Evolutionary conservation across 2,113 vertebrate species (phyloP), one percentile per base, ranked within the genome.

Genomic region (Callocephalon fimbriatum): DNA sequence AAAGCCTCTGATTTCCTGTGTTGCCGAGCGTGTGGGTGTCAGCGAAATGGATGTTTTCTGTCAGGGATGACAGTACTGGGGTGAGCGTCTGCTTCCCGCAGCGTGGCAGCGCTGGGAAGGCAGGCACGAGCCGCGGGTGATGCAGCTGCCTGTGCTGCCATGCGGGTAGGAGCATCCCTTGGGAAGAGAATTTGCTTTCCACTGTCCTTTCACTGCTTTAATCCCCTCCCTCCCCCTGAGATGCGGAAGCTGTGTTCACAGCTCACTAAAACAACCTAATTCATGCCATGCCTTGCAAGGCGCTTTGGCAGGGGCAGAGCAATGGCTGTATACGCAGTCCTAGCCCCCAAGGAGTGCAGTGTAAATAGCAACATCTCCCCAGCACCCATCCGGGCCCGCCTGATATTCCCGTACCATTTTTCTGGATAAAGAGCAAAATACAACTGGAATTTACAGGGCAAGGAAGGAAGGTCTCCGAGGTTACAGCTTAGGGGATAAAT

Each of bases 281-380:
- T 35, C 15, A 7, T 1, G 1, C 40, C 1, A 0, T 29, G 67
- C 16, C 54, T 48, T 27, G 35, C 83, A 6, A 40, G 47, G 16
- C 31, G 18, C 37, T 44, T 14, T 1, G 54, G 74, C 65, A 51
- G 42, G n/a, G 42, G 9, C 70, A 66, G 22, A 51, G 53, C 61
- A 32, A 25, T 6, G 35, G 45, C 72, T 4, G 22, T 5, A 35
- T 6, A 5, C 1, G 0, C 45, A 51, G 81, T 44, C 14, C 3
- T 2, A 0, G 35, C 20, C 27, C 26, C 1, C 0, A 6, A 16
- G 12, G 18, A 47, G 80, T 1, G 0, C 37, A 15, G 38, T 18
- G 38, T 8, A 4, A 37, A 19, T 15, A 61, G 35, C 82, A 50
- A 1, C 13, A 1, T 2, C 50, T 20, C 37, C 58, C 68, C 2